Percentiles rank a stretch among this genome's conserved stretches.
Conservation (phyloP, 2,888 invertebrate species). For the Ectobius pallidus region DNA sequence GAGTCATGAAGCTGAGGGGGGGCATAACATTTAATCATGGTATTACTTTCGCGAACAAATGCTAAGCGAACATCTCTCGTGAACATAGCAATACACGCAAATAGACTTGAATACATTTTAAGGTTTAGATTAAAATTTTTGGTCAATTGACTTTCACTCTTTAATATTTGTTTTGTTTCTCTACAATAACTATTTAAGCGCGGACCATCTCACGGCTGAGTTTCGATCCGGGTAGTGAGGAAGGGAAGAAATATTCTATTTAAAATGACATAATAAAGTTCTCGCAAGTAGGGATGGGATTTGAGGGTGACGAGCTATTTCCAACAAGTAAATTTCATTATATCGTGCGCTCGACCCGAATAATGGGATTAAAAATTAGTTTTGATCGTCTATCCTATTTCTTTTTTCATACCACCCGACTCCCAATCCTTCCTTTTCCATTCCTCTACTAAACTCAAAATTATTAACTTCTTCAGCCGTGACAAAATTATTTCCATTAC, state of each 20-base stretch:
- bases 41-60: too few relatives aligned
- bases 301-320: conserved; percentile 12
- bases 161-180: neutral
- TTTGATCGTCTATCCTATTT: conserved; percentile 14
- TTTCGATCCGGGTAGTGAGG: too few relatives aligned
- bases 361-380: conserved; percentile 34
- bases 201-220: neutral
- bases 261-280: too few relatives aligned
- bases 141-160: neutral
- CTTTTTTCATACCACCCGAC: neutral
- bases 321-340: conserved; percentile 30
- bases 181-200: neutral
- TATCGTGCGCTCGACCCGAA: conserved; percentile 25
- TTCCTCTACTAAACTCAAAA: too few relatives aligned
- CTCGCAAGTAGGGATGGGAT: too few relatives aligned
- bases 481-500: neutral
- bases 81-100: too few relatives aligned
- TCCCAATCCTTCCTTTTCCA: too few relatives aligned
- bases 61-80: neutral
- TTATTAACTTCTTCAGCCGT: neutral
- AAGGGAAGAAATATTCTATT: too few relatives aligned
- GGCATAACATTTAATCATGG: too few relatives aligned
- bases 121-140: neutral
- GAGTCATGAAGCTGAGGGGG: too few relatives aligned
- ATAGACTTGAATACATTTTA: too few relatives aligned